Evolutionary conservation across 1,140 invertebrate genomes (phyloP).

Genomic region (Drosophila repletoides): DNA sequence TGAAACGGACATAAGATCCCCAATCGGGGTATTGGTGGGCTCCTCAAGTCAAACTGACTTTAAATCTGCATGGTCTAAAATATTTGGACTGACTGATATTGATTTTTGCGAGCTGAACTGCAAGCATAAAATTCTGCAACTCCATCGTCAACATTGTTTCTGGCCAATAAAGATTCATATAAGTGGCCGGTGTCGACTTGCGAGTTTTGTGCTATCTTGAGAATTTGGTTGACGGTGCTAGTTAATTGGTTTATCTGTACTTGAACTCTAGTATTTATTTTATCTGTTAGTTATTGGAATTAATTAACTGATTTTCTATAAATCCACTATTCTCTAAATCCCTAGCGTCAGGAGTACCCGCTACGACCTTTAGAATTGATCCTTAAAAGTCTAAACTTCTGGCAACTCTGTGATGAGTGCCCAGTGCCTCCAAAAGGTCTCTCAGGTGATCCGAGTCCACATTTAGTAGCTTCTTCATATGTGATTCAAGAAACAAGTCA

Average conservation of each 20-base stretch:
- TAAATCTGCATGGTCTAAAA: conserved; percentile 26
- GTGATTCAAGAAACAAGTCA: conserved; percentile 17
- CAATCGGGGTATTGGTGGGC: conserved; percentile 24
- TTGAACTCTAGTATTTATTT: conserved; percentile 1
- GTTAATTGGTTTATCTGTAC: conserved; percentile 13
- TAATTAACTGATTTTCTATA: not conserved
- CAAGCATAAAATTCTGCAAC: conserved; percentile 29
- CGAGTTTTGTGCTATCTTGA: not conserved
- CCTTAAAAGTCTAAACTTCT: not conserved
- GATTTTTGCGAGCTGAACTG: conserved; percentile 8
- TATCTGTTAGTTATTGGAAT: not conserved
- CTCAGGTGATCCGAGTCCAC: not conserved
- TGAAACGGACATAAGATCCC: conserved; percentile 21
- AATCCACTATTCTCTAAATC: not conserved
- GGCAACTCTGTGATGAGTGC: no score
- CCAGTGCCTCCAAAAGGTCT: no score
- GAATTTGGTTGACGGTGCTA: no score
- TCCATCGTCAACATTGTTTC: conserved; percentile 29
- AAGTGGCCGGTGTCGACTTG: conserved; percentile 24
- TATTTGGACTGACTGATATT: conserved; percentile 25
- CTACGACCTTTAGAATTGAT: not conserved
- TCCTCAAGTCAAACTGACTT: conserved; percentile 32
- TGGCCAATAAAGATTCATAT: no score
- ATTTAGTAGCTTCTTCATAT: conserved; percentile 15
- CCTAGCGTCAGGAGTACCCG: not conserved